Conservation (phyloP, 1,140 invertebrate species). For the Belonocnema kinseyi region DNA sequence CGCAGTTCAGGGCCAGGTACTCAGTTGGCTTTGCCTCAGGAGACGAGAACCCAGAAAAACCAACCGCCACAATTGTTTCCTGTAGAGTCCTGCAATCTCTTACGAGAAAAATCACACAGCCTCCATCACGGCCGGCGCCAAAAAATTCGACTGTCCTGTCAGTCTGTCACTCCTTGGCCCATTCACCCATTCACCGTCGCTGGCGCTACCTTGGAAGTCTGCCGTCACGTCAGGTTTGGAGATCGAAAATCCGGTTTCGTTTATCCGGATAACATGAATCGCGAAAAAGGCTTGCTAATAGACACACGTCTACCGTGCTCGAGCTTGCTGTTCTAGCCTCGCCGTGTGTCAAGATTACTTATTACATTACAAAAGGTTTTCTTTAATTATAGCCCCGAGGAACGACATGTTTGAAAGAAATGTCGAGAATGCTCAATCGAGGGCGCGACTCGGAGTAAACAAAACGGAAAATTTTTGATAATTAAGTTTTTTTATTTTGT, state of each 20-base stretch:
- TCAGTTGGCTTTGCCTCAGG: neutral
- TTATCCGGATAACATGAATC: no score
- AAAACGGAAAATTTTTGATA: neutral
- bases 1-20: neutral
- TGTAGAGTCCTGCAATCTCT: conserved; percentile 18
- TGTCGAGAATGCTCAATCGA: neutral
- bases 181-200: conserved; percentile 36
- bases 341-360: no score
- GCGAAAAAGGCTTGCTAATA: no score
- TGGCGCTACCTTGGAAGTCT: conserved; percentile 45
- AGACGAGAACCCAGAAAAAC: neutral
- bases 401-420: conserved; percentile 15
- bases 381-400: neutral
- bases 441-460: neutral
- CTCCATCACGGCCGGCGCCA: conserved; percentile 53
- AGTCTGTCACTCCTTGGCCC: neutral
- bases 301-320: no score
- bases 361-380: neutral
- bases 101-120: conserved; percentile 6
- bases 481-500: neutral
- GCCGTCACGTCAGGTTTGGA: conserved; percentile 45
- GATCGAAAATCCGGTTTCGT: no score
- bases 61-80: neutral
- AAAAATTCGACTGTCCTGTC: conserved; percentile 56
- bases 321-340: no score